phyloP scores from a whole-genome alignment of 2,113 vertebrate species.

The Ptychochromis oligacanthus region DNA sequence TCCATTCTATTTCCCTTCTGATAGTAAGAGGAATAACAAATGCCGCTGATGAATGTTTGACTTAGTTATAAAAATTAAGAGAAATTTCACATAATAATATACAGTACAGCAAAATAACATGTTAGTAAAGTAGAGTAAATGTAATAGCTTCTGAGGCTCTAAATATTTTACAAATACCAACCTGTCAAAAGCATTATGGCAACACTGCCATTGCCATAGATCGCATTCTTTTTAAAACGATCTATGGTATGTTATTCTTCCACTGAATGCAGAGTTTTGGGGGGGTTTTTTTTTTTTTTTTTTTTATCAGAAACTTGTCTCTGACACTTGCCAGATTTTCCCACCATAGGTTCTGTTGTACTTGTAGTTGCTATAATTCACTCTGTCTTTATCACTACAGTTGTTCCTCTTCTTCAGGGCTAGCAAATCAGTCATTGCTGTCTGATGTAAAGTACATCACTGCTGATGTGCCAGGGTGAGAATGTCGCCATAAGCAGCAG shows the following conservation, averaged over 20 bases:
- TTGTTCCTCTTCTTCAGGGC: neutral
- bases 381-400: neutral
- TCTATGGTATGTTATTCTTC: neutral
- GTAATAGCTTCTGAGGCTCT: neutral
- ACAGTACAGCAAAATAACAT: neutral
- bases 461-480: neutral
- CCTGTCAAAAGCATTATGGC: too few relatives aligned
- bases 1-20: neutral
- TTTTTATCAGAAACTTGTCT: neutral
- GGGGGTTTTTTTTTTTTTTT: neutral
- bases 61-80: neutral
- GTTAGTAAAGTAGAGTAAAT: neutral
- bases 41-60: neutral
- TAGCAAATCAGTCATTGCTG: neutral
- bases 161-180: neutral
- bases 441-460: neutral
- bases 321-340: neutral
- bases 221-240: neutral
- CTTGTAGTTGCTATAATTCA: neutral
- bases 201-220: too few relatives aligned
- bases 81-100: neutral
- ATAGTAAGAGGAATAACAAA: neutral
- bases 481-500: neutral
- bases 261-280: too few relatives aligned
- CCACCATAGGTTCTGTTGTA: neutral